phyloP scores from a whole-genome alignment of 2,113 vertebrate species.

The Empidonax alnorum region DNA sequence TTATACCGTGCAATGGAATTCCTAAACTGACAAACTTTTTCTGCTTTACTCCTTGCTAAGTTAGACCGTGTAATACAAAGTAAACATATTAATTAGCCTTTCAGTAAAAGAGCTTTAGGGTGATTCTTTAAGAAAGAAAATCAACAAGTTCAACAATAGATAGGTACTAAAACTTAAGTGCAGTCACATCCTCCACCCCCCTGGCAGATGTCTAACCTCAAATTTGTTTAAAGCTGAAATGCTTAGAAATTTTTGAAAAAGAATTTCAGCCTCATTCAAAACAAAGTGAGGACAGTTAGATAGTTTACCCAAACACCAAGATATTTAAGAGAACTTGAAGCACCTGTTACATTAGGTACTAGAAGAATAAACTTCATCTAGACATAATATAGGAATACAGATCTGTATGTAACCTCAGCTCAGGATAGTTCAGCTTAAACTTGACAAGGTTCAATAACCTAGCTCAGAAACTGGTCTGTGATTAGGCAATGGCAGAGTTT shows the following conservation, averaged over 20 bases:
- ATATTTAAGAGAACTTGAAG: not conserved
- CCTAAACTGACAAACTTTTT: not conserved
- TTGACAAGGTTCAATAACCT: not conserved
- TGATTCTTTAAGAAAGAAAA: not conserved
- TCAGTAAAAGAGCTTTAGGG: not conserved
- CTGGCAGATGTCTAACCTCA: not conserved
- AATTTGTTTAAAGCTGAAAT: not conserved
- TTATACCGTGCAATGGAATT: not conserved
- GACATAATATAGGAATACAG: not conserved
- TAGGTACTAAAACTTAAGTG: not conserved
- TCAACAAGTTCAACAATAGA: not conserved
- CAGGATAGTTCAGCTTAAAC: not conserved
- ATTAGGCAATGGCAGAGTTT: not conserved
- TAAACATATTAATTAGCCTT: not conserved
- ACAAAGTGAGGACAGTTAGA: not conserved
- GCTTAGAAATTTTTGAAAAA: not conserved
- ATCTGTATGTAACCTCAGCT: not conserved
- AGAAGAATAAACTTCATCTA: not conserved
- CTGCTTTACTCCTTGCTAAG: not conserved
- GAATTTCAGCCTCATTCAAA: not conserved
- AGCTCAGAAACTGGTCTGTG: not conserved
- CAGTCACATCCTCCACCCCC: not conserved
- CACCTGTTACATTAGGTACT: not conserved
- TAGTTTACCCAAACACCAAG: not conserved
- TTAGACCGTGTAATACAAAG: not conserved